Evolutionary conservation across 2,888 invertebrate species (phyloP).

Genomic region (Ichneumoninae sp.): DNA sequence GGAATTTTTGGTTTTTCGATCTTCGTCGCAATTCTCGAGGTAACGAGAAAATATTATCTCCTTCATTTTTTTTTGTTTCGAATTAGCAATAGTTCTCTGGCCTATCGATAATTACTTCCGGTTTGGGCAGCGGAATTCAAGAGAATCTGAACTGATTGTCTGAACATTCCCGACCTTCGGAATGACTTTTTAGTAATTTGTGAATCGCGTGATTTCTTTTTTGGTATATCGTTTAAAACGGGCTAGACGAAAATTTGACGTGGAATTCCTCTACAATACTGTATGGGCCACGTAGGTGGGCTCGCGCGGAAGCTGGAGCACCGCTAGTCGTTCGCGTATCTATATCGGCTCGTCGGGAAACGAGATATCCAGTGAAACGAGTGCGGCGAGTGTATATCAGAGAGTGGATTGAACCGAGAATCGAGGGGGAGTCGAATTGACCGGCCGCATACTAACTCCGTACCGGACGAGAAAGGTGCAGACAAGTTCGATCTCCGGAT

Average conservation of each 20-base stretch:
- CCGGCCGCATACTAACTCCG: conserved; percentile 50
- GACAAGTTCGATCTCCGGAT: conserved; percentile 56
- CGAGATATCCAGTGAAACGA: conserved; percentile 65
- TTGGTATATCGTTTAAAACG: not conserved
- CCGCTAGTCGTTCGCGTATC: conserved; percentile 67
- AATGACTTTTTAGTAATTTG: not conserved
- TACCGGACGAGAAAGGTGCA: conserved; percentile 44
- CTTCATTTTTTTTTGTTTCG: not conserved
- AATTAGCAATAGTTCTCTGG: not conserved
- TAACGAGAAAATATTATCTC: conserved; percentile 15
- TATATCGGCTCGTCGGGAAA: conserved; percentile 66
- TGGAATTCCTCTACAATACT: conserved; percentile 38
- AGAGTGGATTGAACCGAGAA: conserved; percentile 58
- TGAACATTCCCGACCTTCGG: not conserved
- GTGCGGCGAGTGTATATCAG: conserved; percentile 24
- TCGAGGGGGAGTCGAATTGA: conserved; percentile 54
- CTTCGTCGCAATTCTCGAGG: conserved; percentile 3
- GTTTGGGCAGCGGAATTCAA: not conserved
- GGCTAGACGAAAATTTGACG: conserved; percentile 19
- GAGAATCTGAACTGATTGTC: not conserved
- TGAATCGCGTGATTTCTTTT: not conserved
- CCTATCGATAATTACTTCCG: not conserved
- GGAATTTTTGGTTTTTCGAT: conserved; percentile 5
- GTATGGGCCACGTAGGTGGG: conserved; percentile 56
- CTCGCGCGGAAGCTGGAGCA: conserved; percentile 57